These are phyloP conservation scores for Orientallactaga sibirica DNA, from an alignment of 2,797 vertebrate genomes.

Conservation along the genomic window DNA sequence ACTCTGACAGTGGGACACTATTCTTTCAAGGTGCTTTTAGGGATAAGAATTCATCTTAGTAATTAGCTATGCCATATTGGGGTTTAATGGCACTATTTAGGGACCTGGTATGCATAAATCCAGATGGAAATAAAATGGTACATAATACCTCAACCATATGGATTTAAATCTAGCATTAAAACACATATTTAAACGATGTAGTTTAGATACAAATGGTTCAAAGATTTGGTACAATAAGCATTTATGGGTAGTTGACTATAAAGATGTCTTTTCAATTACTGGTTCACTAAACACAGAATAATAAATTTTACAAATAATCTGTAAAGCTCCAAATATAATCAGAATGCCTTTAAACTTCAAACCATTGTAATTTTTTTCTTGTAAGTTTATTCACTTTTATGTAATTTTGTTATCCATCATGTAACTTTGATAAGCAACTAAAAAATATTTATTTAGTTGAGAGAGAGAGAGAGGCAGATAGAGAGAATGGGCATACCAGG, in stretches of 20 bases:
- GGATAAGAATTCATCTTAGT: not conserved
- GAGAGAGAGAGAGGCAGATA: no score
- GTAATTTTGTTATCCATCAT: conserved; percentile 19
- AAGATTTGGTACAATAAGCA: not conserved
- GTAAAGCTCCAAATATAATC: not conserved
- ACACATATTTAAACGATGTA: conserved; percentile 12
- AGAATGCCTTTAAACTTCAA: conserved; percentile 13
- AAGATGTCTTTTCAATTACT: not conserved
- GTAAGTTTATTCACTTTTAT: not conserved
- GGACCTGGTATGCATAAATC: not conserved
- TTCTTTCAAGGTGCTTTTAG: not conserved
- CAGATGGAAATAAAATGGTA: not conserved
- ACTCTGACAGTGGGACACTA: not conserved
- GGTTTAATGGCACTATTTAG: not conserved
- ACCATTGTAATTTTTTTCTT: not conserved
- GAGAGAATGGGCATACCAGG: no score
- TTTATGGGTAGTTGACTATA: not conserved
- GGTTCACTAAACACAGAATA: not conserved
- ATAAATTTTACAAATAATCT: conserved; percentile 35
- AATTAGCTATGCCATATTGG: not conserved
- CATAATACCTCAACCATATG: not conserved
- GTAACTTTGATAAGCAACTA: conserved; percentile 14
- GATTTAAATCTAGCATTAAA: conserved; percentile 1
- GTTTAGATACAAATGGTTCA: not conserved
- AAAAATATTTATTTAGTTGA: no score